Conservation (phyloP, 2,113 vertebrate genomes). For the Paratilapia polleni region DNA sequence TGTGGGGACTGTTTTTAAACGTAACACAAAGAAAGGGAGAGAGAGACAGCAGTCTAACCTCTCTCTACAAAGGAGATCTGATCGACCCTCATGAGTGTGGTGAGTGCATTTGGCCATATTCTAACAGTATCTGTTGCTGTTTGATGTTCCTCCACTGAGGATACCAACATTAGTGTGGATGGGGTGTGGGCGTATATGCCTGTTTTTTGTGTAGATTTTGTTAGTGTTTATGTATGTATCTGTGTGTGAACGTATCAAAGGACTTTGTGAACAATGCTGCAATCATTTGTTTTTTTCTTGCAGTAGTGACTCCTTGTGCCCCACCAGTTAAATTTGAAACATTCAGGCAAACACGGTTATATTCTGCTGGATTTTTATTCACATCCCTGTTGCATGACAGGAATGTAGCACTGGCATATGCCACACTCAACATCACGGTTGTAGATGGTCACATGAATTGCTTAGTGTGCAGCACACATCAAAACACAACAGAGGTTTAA, state of each 20-base stretch:
- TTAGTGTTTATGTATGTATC: no score
- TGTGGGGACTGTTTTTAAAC: not conserved
- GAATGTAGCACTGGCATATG: not conserved
- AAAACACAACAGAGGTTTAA: not conserved
- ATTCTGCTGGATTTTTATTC: conserved; percentile 12
- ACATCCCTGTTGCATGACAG: not conserved
- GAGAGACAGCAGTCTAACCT: not conserved
- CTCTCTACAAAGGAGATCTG: conserved; percentile 24
- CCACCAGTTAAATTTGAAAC: not conserved
- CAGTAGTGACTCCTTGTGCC: not conserved
- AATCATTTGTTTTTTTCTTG: conserved; percentile 34
- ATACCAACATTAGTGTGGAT: conserved; percentile 21
- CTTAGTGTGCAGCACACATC: not conserved
- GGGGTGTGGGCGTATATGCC: not conserved
- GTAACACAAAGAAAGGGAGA: conserved; percentile 16
- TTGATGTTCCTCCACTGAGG: conserved; percentile 29
- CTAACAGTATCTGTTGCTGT: conserved; percentile 50
- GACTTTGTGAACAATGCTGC: conserved; percentile 40
- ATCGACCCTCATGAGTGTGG: conserved; percentile 56
- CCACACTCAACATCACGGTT: not conserved
- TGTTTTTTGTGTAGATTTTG: conserved; percentile 1
- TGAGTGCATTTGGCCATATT: conserved; percentile 61
- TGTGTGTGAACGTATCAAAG: conserved; percentile 28
- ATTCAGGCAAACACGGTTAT: conserved; percentile 8
- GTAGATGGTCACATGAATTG: not conserved